phyloP scores from a whole-genome alignment of 64 coral and sea anemone species.

The Actinia tenebrosa region DNA sequence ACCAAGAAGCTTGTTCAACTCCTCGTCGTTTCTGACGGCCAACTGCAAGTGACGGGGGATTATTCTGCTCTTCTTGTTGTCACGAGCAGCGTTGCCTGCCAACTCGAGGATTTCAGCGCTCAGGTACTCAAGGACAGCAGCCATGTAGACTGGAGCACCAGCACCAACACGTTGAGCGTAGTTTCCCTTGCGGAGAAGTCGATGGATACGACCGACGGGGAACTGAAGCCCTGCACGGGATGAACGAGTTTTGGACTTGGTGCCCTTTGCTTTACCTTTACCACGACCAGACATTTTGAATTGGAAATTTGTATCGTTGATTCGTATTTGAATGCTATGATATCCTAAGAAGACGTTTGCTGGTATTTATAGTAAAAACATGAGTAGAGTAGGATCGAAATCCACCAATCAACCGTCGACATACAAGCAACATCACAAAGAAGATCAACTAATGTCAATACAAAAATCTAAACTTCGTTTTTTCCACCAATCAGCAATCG shows the following conservation, averaged over 20 bases:
- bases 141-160: conserved; percentile 35
- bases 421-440: not conserved
- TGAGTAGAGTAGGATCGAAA: conserved; percentile 42
- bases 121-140: conserved; percentile 1
- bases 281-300: conserved; percentile 55
- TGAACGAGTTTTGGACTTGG: conserved; percentile 38
- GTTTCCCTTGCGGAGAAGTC: conserved; percentile 50
- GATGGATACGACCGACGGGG: conserved; percentile 45
- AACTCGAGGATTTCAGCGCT: conserved; percentile 18
- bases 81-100: conserved; percentile 15
- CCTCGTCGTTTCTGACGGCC: conserved; percentile 32
- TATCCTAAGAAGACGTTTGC: not conserved
- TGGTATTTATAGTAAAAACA: conserved; percentile 36
- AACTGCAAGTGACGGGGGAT: conserved; percentile 37
- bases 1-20: conserved; percentile 39
- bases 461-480: not conserved
- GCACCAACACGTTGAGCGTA: conserved; percentile 40
- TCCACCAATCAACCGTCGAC: conserved; percentile 30
- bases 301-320: conserved; percentile 13
- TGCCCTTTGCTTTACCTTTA: conserved; percentile 55
- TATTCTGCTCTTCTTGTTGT: conserved; percentile 27
- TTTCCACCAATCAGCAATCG: conserved; percentile 5
- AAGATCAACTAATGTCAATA: conserved; percentile 16
- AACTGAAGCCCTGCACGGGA: conserved; percentile 41
- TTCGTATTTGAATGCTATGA: not conserved